These are phyloP conservation scores for Ectobius pallidus DNA, from an alignment of 2,888 invertebrate genomes.

Conservation along the genomic window DNA sequence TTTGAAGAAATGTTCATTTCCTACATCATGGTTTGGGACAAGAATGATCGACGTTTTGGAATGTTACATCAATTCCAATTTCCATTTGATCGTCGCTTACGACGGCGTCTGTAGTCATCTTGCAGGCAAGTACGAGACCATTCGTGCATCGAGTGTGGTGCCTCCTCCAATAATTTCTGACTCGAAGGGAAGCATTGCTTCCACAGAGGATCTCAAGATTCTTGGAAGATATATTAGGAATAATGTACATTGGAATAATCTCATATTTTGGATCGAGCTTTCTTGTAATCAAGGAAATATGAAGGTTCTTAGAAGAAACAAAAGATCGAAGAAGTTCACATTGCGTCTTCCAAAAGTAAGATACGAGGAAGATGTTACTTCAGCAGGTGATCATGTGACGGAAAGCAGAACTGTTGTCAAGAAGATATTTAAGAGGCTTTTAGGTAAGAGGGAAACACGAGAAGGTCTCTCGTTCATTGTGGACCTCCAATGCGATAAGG, in stretches of 20 bases:
- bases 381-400: neutral
- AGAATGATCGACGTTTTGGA: constrained; percentile 2
- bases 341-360: neutral
- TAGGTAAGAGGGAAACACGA: neutral
- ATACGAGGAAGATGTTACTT: neutral
- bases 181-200: neutral
- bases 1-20: neutral
- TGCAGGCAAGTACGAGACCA: neutral
- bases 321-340: neutral
- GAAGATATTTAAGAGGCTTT: neutral
- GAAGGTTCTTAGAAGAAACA: neutral
- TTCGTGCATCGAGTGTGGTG: neutral
- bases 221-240: neutral
- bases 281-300: neutral
- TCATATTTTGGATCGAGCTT: neutral
- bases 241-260: neutral
- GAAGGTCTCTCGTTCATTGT: neutral
- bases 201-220: neutral
- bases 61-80: neutral
- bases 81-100: neutral
- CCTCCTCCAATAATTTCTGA: neutral
- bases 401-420: neutral
- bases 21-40: neutral
- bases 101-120: neutral
- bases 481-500: neutral